Percentiles rank a stretch among this genome's conserved stretches.
These are phyloP conservation scores for Drosophila littoralis DNA, from an alignment of 1,140 invertebrate species.

Conservation along the genomic window DNA sequence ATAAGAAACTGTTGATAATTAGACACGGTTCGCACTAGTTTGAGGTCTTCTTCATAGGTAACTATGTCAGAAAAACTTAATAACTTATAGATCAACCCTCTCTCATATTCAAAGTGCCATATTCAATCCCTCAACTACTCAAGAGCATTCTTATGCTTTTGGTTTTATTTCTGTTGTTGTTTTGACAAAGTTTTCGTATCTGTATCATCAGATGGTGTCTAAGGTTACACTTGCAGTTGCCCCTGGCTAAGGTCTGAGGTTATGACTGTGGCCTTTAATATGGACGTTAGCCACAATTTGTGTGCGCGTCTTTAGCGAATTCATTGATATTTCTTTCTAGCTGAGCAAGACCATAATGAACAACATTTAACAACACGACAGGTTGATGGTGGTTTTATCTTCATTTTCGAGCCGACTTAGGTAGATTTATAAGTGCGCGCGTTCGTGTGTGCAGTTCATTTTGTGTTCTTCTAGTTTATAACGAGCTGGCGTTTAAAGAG, in stretches of 20 bases:
- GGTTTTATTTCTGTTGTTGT: neutral
- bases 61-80: too few relatives aligned
- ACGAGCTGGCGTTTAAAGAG: conserved; percentile 29
- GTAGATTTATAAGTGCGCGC: neutral
- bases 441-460: conserved; percentile 18
- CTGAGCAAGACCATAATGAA: conserved; percentile 16
- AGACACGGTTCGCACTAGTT: too few relatives aligned
- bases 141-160: neutral
- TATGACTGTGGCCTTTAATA: conserved; percentile 19
- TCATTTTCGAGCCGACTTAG: conserved; percentile 11
- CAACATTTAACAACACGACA: conserved; percentile 18
- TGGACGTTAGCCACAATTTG: conserved; percentile 2
- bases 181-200: conserved; percentile 1
- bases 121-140: neutral
- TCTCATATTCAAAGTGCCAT: too few relatives aligned
- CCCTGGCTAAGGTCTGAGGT: conserved; percentile 28
- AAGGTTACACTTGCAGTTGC: conserved; percentile 22
- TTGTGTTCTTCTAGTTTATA: conserved; percentile 17
- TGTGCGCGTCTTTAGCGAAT: conserved; percentile 15
- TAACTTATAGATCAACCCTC: too few relatives aligned
- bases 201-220: conserved; percentile 25
- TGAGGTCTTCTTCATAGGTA: too few relatives aligned
- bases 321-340: conserved; percentile 24
- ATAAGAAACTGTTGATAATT: too few relatives aligned
- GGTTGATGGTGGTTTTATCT: conserved; percentile 42